Percentiles rank a stretch among this genome's conserved stretches.
phyloP scores from a whole-genome alignment of 2,113 vertebrate species.

The Oncorhynchus keta region DNA sequence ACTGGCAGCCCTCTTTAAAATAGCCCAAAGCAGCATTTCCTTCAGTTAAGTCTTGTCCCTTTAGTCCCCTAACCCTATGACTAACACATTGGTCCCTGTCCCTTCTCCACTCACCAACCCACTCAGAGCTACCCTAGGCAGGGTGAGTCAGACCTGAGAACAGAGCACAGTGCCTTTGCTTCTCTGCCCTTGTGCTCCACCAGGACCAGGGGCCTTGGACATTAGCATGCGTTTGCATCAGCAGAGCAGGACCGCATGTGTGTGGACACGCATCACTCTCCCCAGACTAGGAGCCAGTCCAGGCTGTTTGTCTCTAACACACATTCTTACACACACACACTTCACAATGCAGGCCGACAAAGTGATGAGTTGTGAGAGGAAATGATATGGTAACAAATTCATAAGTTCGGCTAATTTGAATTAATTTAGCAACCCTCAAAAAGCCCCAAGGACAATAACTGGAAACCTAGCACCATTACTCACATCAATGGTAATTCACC shows the following conservation, averaged over 20 bases:
- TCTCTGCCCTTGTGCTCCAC: constrained; percentile 51
- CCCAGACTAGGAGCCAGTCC: neutral
- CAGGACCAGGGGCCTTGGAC: constrained; percentile 18
- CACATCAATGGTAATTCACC: too few relatives aligned
- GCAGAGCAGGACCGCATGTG: constrained; percentile 41
- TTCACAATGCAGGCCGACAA: neutral
- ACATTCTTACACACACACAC: constrained; percentile 1
- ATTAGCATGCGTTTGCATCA: constrained; percentile 50
- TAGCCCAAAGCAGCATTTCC: constrained; percentile 28
- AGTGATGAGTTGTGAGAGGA: constrained; percentile 32
- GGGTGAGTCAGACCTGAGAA: constrained; percentile 50
- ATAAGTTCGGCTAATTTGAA: constrained; percentile 47
- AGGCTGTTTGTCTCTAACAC: constrained; percentile 1
- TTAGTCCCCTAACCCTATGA: constrained; percentile 30
- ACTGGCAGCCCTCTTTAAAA: constrained; percentile 40
- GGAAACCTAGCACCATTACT: constrained; percentile 27
- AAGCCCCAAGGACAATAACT: constrained; percentile 34
- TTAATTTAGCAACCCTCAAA: constrained; percentile 30
- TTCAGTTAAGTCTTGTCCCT: constrained; percentile 27
- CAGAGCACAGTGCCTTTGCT: constrained; percentile 45
- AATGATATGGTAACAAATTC: constrained; percentile 39
- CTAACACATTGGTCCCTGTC: constrained; percentile 27
- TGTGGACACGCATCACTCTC: constrained; percentile 15
- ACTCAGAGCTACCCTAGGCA: constrained; percentile 31
- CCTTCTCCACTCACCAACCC: constrained; percentile 22